phyloP scores from a whole-genome alignment of 2,113 vertebrate genomes.

The Chinchilla lanigera region DNA sequence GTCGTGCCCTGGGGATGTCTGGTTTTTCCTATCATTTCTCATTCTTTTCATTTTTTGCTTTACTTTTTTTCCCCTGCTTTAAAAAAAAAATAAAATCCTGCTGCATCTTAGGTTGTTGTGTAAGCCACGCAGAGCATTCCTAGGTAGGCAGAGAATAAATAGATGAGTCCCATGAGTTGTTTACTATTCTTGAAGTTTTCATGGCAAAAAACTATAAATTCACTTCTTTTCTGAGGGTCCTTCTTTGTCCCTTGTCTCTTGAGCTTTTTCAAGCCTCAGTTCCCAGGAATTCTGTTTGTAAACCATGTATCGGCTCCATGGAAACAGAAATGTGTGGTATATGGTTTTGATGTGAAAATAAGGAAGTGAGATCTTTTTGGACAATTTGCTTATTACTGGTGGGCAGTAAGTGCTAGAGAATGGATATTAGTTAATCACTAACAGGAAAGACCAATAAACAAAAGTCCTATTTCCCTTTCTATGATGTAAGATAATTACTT shows the following conservation, averaged over 20 bases:
- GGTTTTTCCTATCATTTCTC: not conserved
- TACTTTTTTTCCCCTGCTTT: too few species aligned
- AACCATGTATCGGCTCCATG: not conserved
- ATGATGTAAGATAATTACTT: not conserved
- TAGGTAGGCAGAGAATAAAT: not conserved
- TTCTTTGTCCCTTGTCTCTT: not conserved
- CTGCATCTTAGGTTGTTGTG: not conserved
- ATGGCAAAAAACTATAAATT: not conserved
- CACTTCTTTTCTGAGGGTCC: not conserved
- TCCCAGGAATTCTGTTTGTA: slow-evolving; percentile 11
- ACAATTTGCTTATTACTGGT: slow-evolving; percentile 15
- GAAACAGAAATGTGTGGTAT: not conserved
- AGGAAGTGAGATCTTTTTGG: slow-evolving; percentile 49
- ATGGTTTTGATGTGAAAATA: slow-evolving; percentile 44
- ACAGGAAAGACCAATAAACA: slow-evolving; percentile 29
- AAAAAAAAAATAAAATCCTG: not conserved
- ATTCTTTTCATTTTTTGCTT: not conserved
- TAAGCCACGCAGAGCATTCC: not conserved
- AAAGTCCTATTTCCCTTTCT: not conserved
- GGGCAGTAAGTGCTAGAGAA: not conserved
- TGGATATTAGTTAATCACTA: not conserved
- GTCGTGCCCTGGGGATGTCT: not conserved
- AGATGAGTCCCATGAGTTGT: not conserved
- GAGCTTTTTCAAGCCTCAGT: not conserved
- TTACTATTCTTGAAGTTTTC: not conserved